Percentiles rank a stretch among this genome's conserved stretches.
Conservation (phyloP, 1,140 invertebrate species). For the Nasonia giraulti region DNA sequence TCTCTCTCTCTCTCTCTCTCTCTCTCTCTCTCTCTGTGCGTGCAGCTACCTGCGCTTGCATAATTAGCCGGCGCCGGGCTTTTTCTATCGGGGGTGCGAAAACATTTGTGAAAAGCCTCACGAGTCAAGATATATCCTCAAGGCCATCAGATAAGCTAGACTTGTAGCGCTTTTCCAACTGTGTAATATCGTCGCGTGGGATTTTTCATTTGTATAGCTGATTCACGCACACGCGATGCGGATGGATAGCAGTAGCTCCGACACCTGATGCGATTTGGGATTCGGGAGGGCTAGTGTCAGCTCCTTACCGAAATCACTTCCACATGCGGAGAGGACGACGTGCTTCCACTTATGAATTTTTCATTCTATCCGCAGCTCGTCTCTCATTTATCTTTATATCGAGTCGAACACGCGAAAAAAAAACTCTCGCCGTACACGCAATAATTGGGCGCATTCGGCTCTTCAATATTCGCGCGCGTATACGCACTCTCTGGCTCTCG, state of each 20-base stretch:
- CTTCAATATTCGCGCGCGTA: conserved; percentile 13
- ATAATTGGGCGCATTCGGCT: not conserved
- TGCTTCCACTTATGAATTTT: not conserved
- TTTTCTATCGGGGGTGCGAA: conserved; percentile 56
- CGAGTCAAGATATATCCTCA: not conserved
- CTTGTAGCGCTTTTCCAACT: not conserved
- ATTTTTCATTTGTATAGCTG: not conserved
- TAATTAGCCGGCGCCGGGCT: conserved; percentile 54
- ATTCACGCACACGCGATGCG: not conserved
- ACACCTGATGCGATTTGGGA: not conserved
- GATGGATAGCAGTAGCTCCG: not conserved
- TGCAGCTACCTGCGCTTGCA: conserved; percentile 40
- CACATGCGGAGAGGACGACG: not conserved
- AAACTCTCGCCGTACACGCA: not conserved
- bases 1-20: too few species aligned
- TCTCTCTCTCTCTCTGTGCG: too few species aligned
- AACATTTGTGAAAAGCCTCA: conserved; percentile 64
- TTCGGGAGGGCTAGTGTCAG: not conserved
- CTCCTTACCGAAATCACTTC: not conserved
- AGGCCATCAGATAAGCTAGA: not conserved
- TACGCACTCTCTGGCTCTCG: not conserved
- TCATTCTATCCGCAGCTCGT: not conserved
- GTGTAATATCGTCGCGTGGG: not conserved
- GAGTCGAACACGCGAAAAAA: not conserved
- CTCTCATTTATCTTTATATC: not conserved